Evolutionary conservation across 2,888 invertebrate genomes (phyloP).

Genomic region (Cylloceria caligata): DNA sequence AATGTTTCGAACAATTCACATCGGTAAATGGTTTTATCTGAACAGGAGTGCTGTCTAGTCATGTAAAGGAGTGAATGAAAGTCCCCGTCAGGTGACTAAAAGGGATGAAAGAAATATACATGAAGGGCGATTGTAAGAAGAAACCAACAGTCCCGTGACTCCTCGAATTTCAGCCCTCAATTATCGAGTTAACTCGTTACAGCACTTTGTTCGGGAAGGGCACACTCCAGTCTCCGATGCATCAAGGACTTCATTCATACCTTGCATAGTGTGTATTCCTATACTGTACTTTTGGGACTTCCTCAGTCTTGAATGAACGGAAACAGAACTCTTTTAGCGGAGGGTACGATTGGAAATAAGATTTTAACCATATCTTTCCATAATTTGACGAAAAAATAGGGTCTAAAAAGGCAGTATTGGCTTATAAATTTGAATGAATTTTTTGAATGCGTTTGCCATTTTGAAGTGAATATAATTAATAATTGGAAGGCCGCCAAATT

Average conservation of each 20-base stretch:
- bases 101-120: slow-evolving; percentile 43
- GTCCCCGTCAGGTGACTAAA: slow-evolving; percentile 30
- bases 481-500: no score
- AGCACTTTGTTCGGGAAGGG: slow-evolving; percentile 26
- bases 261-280: slow-evolving; percentile 9
- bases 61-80: slow-evolving; percentile 18
- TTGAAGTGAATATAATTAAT: no score
- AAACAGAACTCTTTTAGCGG: slow-evolving; percentile 44
- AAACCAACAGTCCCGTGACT: slow-evolving; percentile 36
- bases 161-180: slow-evolving; percentile 54
- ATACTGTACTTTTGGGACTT: slow-evolving; percentile 63
- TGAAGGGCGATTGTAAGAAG: slow-evolving; percentile 54
- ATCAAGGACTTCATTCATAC: slow-evolving; percentile 62
- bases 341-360: neutral
- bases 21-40: neutral
- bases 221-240: slow-evolving; percentile 26
- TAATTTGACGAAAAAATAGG: neutral
- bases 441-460: neutral
- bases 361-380: slow-evolving; percentile 7
- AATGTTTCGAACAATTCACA: neutral
- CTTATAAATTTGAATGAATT: neutral
- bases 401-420: neutral
- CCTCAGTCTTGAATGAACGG: slow-evolving; percentile 60
- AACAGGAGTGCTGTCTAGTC: neutral
- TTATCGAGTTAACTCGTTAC: slow-evolving; percentile 44